Evolutionary conservation across 2,113 vertebrate species (phyloP).

Genomic region (Gopherus evgoodei): DNA sequence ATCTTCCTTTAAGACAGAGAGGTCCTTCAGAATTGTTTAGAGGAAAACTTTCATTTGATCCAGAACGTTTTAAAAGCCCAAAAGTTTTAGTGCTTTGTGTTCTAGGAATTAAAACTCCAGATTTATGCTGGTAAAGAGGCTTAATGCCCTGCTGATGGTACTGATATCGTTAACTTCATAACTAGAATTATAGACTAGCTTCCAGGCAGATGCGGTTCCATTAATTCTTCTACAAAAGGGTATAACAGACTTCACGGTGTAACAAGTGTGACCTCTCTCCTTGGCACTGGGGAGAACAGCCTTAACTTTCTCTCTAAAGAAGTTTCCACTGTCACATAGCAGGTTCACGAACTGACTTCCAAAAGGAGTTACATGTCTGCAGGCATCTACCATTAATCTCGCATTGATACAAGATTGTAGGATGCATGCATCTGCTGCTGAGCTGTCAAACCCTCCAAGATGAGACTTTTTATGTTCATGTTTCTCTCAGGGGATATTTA

Average conservation of each 20-base stretch:
- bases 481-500: neutral
- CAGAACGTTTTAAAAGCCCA: neutral
- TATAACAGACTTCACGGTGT: fast-evolving
- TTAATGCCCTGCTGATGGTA: neutral
- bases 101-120: neutral
- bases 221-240: neutral
- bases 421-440: neutral
- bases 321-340: neutral
- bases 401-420: neutral
- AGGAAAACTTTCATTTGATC: neutral
- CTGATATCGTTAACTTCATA: neutral
- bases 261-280: neutral
- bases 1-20: neutral
- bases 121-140: neutral
- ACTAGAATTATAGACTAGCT: neutral
- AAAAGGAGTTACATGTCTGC: neutral
- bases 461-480: neutral
- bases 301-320: neutral
- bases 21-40: neutral
- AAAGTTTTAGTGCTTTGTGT: neutral
- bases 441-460: neutral
- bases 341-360: neutral
- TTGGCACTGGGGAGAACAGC: neutral
- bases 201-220: neutral
- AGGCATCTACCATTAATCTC: neutral